Percentiles rank a stretch among this genome's conserved stretches.
These are phyloP conservation scores for Hemiscyllium ocellatum DNA, from an alignment of 2,113 vertebrate species.

Conservation along the genomic window DNA sequence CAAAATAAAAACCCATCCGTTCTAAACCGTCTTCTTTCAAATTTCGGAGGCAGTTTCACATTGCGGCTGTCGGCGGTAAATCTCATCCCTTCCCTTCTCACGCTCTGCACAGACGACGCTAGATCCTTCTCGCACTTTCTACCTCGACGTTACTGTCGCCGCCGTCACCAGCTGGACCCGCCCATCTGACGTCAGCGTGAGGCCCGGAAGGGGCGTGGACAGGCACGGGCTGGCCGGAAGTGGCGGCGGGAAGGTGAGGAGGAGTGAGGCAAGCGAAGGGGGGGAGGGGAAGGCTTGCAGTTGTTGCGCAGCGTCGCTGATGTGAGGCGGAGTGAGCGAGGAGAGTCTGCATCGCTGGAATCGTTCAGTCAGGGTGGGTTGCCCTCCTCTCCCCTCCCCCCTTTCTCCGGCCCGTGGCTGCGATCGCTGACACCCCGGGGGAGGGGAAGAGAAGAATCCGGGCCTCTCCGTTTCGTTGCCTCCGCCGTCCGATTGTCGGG, in stretches of 20 bases:
- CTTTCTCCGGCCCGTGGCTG: no score
- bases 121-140: no score
- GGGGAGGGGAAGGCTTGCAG: background rate
- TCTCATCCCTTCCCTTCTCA: no score
- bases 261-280: background rate
- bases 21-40: no score
- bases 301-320: conserved; percentile 17
- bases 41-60: no score
- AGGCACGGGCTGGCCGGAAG: background rate
- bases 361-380: background rate
- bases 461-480: no score
- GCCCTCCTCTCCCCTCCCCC: background rate
- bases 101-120: no score
- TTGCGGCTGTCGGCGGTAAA: no score
- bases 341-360: background rate
- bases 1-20: no score
- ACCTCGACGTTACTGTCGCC: background rate
- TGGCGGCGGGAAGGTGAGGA: background rate
- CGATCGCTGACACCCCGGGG: background rate
- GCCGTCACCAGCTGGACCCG: no score
- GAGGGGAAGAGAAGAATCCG: no score
- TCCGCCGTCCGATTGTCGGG: no score
- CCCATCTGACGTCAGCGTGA: background rate
- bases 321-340: background rate
- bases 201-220: background rate